Conservation (phyloP, 2,888 invertebrate species). For the Macrosoma leucophasiata region DNA sequence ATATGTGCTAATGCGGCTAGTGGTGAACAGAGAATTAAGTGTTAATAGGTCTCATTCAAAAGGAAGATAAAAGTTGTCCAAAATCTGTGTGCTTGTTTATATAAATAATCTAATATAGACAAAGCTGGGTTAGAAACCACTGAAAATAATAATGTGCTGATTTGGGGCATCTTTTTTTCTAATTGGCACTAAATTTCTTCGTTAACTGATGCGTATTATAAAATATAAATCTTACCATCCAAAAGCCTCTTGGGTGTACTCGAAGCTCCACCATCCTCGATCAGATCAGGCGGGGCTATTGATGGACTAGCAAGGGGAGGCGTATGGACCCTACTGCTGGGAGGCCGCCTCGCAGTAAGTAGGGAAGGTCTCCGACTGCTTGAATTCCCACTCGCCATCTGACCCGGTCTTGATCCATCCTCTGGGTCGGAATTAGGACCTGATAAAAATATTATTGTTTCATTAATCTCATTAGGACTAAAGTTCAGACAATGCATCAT, state of each 20-base stretch:
- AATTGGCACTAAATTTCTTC: conserved; percentile 1
- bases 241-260: conserved; percentile 84
- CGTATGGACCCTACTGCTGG: conserved; percentile 80
- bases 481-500: no score
- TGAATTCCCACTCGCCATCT: conserved; percentile 81
- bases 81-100: no score
- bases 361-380: conserved; percentile 59
- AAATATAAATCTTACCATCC: conserved; percentile 58
- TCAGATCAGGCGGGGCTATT: conserved; percentile 78
- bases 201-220: not conserved
- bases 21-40: no score
- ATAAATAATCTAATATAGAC: no score
- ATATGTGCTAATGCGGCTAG: not conserved
- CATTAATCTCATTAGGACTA: no score
- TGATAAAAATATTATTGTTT: conserved; percentile 26
- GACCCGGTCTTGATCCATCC: conserved; percentile 83
- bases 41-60: not conserved
- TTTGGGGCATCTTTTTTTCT: not conserved
- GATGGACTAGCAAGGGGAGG: conserved; percentile 82
- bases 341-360: conserved; percentile 64
- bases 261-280: conserved; percentile 88
- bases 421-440: conserved; percentile 85
- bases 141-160: no score
- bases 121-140: no score
- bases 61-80: no score